Conservation (phyloP, 2,888 invertebrate genomes). For the Netelia inedita region DNA sequence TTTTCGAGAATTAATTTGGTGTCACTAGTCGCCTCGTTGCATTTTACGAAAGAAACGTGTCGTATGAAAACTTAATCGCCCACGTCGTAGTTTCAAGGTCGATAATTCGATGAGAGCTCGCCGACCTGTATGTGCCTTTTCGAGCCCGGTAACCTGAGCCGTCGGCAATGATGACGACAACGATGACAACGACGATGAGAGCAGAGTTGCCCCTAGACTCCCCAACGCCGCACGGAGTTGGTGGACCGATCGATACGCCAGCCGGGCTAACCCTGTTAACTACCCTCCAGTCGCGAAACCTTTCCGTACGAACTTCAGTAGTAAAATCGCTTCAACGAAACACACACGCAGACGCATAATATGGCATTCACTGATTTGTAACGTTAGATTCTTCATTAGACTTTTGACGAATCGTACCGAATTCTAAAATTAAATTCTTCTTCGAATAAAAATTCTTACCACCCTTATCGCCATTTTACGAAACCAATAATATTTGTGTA, state of each 20-base stretch:
- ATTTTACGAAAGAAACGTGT: background rate
- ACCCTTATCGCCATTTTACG: too few relatives aligned
- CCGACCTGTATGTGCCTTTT: constrained; percentile 52
- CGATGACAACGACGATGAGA: constrained; percentile 52
- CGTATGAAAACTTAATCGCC: constrained; percentile 12
- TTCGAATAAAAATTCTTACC: too few relatives aligned
- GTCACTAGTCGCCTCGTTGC: too few relatives aligned
- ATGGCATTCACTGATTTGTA: background rate
- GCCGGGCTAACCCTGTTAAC: constrained; percentile 63
- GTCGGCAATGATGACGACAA: constrained; percentile 41
- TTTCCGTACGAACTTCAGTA: constrained; percentile 4
- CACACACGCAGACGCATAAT: background rate
- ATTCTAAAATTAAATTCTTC: too few relatives aligned
- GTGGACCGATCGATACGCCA: constrained; percentile 60
- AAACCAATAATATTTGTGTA: too few relatives aligned
- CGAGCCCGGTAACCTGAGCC: constrained; percentile 64
- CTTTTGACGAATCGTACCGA: background rate
- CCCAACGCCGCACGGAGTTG: constrained; percentile 45
- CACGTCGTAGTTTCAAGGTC: constrained; percentile 69
- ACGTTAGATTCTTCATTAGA: background rate
- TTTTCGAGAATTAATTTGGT: too few relatives aligned
- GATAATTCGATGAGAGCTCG: constrained; percentile 71
- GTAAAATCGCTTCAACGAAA: constrained; percentile 22
- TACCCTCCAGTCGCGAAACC: constrained; percentile 44
- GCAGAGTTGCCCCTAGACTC: constrained; percentile 57